Percentiles rank a stretch among this genome's conserved stretches.
Evolutionary conservation across 2,888 invertebrate genomes (phyloP).

Genomic region (Caenorhabditis imperialis): DNA sequence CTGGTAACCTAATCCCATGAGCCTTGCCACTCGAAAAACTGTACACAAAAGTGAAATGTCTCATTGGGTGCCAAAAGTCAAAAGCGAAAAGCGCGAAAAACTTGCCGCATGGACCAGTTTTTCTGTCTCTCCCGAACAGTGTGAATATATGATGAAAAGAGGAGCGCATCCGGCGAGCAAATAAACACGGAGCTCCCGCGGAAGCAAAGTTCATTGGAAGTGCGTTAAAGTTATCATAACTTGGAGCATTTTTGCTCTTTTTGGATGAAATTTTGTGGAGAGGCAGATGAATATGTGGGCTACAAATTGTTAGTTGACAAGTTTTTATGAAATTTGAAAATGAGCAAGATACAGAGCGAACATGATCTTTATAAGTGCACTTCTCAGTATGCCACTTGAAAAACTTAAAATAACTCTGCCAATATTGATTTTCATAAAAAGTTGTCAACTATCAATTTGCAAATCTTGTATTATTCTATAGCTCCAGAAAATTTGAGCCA

Average conservation of each 20-base stretch:
- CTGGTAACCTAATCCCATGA: not conserved
- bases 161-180: constrained; percentile 6
- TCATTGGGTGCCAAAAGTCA: constrained; percentile 2
- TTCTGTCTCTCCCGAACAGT: constrained; percentile 1
- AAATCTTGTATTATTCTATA: no score
- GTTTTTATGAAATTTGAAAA: no score
- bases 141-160: constrained; percentile 1
- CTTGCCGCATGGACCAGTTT: constrained; percentile 10
- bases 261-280: not conserved
- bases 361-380: not conserved
- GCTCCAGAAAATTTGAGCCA: no score
- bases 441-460: no score
- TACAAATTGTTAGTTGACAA: no score
- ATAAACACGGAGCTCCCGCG: constrained; percentile 10
- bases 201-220: constrained; percentile 9
- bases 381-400: not conserved
- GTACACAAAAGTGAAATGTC: not conserved
- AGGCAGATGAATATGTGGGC: not conserved
- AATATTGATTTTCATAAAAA: no score
- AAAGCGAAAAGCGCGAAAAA: constrained; percentile 11
- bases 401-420: not conserved
- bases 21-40: not conserved
- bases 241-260: not conserved
- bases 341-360: not conserved
- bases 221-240: not conserved